Evolutionary conservation across 2,888 invertebrate genomes (phyloP).

Genomic region (Torymus tubicola): DNA sequence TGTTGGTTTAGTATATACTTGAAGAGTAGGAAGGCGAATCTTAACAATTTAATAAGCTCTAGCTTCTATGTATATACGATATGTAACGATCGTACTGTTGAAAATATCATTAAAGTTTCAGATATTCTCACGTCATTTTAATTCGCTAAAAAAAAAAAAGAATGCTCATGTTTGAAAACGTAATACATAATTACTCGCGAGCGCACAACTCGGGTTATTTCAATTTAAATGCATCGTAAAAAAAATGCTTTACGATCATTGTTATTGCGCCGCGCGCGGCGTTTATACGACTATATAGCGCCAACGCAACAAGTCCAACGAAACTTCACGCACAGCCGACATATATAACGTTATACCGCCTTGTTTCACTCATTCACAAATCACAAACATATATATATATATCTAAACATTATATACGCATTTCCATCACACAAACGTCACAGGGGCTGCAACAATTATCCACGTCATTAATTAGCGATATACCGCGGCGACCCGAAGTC

Average conservation of each 20-base stretch:
- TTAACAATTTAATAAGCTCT: no score
- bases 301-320: conserved; percentile 19
- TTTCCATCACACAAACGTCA: conserved; percentile 16
- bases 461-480: conserved; percentile 40
- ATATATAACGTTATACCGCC: background rate
- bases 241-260: conserved; percentile 17
- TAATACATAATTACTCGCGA: no score
- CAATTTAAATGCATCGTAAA: background rate
- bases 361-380: conserved; percentile 28
- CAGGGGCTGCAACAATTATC: conserved; percentile 36
- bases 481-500: background rate
- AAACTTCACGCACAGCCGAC: background rate
- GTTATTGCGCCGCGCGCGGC: background rate
- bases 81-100: background rate
- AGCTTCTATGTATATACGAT: no score
- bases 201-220: background rate
- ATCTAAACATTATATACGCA: no score
- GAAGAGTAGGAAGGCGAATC: no score
- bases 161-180: no score
- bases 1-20: no score
- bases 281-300: background rate
- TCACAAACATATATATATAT: conserved; percentile 8
- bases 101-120: background rate
- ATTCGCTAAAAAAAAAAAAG: no score
- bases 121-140: no score